Conservation (phyloP, 2,888 invertebrate genomes). For the Tenthredo notha region DNA sequence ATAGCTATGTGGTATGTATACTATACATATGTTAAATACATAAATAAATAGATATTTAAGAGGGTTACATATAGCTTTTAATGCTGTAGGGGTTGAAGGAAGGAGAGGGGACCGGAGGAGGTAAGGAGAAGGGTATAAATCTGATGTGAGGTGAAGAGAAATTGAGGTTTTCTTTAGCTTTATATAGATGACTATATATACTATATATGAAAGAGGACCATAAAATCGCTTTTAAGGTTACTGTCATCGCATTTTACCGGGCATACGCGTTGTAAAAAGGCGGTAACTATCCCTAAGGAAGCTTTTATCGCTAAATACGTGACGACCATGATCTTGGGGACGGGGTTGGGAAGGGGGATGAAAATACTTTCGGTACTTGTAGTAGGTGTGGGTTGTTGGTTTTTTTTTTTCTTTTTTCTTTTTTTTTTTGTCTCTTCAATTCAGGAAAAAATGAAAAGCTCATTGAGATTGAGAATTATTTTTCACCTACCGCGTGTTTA, state of each 20-base stretch:
- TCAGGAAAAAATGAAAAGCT: too few relatives aligned
- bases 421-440: too few relatives aligned
- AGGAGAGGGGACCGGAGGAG: too few relatives aligned
- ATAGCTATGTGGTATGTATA: too few relatives aligned
- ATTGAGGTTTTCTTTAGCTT: not conserved
- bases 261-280: slow-evolving; percentile 40
- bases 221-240: slow-evolving; percentile 50
- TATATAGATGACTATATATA: not conserved
- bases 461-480: too few relatives aligned
- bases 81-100: not conserved
- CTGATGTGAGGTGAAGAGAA: not conserved
- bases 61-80: not conserved
- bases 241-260: slow-evolving; percentile 45
- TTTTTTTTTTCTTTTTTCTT: too few relatives aligned
- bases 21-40: too few relatives aligned
- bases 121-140: not conserved
- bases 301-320: slow-evolving; percentile 51
- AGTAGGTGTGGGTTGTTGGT: not conserved
- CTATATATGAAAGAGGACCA: not conserved
- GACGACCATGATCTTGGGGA: slow-evolving; percentile 14
- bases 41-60: too few relatives aligned
- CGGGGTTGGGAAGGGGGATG: not conserved
- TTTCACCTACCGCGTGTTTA: too few relatives aligned
- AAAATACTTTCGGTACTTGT: not conserved
- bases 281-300: slow-evolving; percentile 45